Conservation (phyloP, 1,140 invertebrate genomes). For the Agrilus planipennis region DNA sequence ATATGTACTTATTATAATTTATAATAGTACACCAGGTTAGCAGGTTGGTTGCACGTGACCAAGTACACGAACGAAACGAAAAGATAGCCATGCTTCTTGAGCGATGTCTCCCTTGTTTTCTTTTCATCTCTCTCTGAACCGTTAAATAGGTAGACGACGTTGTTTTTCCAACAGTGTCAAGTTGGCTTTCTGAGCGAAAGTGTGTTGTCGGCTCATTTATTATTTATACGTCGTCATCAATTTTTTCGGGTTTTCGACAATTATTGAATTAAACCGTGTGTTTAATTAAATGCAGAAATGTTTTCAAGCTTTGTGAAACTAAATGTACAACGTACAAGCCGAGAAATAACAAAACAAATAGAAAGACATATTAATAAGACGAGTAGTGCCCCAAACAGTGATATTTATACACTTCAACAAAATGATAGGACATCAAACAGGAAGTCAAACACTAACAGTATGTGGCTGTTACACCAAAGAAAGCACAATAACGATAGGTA, state of each 20-base stretch:
- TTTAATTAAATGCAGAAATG: not conserved
- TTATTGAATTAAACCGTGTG: too few species aligned
- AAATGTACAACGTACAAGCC: slow-evolving; percentile 35
- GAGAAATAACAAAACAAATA: slow-evolving; percentile 25
- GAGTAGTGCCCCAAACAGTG: slow-evolving; percentile 42
- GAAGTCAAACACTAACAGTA: slow-evolving; percentile 1
- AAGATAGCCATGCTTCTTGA: not conserved
- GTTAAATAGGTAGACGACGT: slow-evolving; percentile 14
- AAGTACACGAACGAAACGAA: not conserved
- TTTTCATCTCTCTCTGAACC: not conserved
- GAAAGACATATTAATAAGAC: slow-evolving; percentile 43
- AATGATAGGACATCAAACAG: slow-evolving; percentile 20
- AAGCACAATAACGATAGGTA: slow-evolving; percentile 9
- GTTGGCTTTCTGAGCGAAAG: not conserved
- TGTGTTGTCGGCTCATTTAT: too few species aligned
- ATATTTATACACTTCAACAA: slow-evolving; percentile 37
- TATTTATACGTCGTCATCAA: too few species aligned
- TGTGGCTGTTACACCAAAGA: slow-evolving; percentile 3
- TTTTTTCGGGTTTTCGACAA: too few species aligned
- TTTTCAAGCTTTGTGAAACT: slow-evolving; percentile 35
- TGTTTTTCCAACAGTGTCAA: slow-evolving; percentile 6
- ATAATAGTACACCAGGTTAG: not conserved
- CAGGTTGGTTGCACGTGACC: too few species aligned
- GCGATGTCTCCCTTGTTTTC: not conserved
- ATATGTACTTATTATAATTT: not conserved